phyloP scores from a whole-genome alignment of 1,140 invertebrate genomes.

The Heterodera carotae region DNA sequence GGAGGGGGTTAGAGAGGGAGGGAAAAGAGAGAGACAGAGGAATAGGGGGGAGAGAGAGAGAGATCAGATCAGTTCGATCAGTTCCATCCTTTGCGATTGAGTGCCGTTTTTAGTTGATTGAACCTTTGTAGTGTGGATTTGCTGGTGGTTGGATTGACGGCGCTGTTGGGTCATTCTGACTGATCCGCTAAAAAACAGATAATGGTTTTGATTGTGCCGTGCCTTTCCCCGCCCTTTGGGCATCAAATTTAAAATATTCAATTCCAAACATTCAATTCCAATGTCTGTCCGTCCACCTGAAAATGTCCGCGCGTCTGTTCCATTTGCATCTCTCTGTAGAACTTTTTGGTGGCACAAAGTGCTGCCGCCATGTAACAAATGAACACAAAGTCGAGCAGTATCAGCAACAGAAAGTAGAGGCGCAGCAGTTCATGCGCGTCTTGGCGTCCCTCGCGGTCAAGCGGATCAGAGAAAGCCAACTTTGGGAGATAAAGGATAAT shows the following conservation, averaged over 20 bases:
- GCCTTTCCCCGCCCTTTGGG: background rate
- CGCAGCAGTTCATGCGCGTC: constrained; percentile 24
- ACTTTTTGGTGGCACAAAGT: constrained; percentile 47
- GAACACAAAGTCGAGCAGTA: constrained; percentile 46
- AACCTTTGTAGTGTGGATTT: constrained; percentile 44
- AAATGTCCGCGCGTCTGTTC: background rate
- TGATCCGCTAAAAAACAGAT: constrained; percentile 11
- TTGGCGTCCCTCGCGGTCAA: constrained; percentile 19
- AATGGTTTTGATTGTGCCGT: background rate
- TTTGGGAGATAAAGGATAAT: background rate
- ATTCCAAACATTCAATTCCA: background rate
- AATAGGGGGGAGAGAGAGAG: background rate
- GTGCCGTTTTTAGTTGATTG: constrained; percentile 2
- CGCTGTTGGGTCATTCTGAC: constrained; percentile 27
- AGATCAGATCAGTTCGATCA: background rate
- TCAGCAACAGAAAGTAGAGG: constrained; percentile 35
- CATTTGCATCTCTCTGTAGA: constrained; percentile 39
- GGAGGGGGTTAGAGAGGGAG: background rate
- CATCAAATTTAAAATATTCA: background rate
- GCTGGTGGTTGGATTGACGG: constrained; percentile 33
- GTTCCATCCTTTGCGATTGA: background rate
- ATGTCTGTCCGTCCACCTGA: constrained; percentile 11
- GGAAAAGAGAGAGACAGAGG: too few species aligned
- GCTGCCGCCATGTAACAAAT: constrained; percentile 45
- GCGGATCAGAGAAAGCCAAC: constrained; percentile 7